Percentiles rank a stretch among this genome's conserved stretches.
These are phyloP conservation scores for Xiphydria camelus DNA, from an alignment of 2,888 invertebrate species.

Conservation along the genomic window DNA sequence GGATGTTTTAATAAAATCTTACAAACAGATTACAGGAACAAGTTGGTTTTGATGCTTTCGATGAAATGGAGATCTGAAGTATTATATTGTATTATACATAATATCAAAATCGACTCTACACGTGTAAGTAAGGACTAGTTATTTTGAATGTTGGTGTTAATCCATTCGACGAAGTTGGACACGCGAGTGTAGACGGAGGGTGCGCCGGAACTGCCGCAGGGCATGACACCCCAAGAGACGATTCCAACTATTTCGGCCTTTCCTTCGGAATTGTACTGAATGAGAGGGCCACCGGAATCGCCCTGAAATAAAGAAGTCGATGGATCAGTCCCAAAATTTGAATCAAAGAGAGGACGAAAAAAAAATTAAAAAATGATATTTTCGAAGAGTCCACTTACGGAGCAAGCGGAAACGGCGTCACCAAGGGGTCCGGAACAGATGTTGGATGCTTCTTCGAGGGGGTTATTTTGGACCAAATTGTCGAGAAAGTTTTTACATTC, in stretches of 20 bases:
- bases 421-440: conserved; percentile 31
- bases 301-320: no score
- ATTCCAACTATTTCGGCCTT: conserved; percentile 48
- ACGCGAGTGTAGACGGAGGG: conserved; percentile 53
- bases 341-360: conserved; percentile 18
- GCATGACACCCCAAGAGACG: conserved; percentile 55
- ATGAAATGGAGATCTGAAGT: no score
- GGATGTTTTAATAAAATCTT: no score
- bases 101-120: no score
- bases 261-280: conserved; percentile 32
- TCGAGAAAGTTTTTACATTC: conserved; percentile 17
- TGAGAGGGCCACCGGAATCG: conserved; percentile 55
- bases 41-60: no score
- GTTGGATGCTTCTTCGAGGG: conserved; percentile 33
- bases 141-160: conserved; percentile 34
- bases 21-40: no score
- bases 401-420: conserved; percentile 32
- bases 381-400: conserved; percentile 32
- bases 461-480: no score
- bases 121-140: no score
- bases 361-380: conserved; percentile 1
- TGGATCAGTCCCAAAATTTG: no score
- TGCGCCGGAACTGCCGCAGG: conserved; percentile 46
- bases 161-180: conserved; percentile 49
- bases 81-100: no score